Evolutionary conservation across 2,113 vertebrate species (phyloP), one percentile per base, ranked within the genome.

Genomic region (Clarias gariepinus): DNA sequence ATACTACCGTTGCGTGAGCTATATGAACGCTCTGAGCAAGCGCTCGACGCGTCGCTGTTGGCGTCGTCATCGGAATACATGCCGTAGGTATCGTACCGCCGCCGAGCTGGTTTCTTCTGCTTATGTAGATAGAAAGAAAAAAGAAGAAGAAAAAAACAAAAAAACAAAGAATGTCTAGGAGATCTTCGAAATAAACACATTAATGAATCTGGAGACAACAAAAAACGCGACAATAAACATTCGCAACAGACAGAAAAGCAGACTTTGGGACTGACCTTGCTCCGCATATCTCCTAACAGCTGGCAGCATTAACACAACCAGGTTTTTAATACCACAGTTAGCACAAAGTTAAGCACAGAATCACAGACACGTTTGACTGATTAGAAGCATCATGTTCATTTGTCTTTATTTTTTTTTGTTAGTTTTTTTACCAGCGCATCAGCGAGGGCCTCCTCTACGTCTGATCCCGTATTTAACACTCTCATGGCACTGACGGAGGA

Each of bases 241-340:
- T 25, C 57, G 55, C 0, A 79, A 79, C 47, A 82, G 52, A 25
- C 18, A 58, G 83, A 86, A 52, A 81, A 79, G 76, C 82, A 83
- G 82, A 57, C n/a, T 82, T 30, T 83, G 41, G 87, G 64, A 94
- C 97, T 96, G 97, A 99, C 98, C 97, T 99, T 99, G 91, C 96
- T 98, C 93, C 97, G 96, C 93, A 97, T 97, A 96, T 99, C 98
- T 97, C 98, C 97, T 96, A 99, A 97, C 94, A 99, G 97, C 97
- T 99, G 98, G 97, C 93, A 96, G 97, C 98, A 93, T 96, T 96
- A 94, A 96, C 41, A 94, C 93, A 93, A 93, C 89, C 91, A 91
- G 64, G 66, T 87, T 89, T 76, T 84, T 47, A 47, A 90, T 90
- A 95, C 93, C 93, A 92, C 91, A 81, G 88, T 89, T 91, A 81